These are phyloP conservation scores for Cercocebus atys DNA, from an alignment of 2,113 vertebrate species.

Conservation along the genomic window DNA sequence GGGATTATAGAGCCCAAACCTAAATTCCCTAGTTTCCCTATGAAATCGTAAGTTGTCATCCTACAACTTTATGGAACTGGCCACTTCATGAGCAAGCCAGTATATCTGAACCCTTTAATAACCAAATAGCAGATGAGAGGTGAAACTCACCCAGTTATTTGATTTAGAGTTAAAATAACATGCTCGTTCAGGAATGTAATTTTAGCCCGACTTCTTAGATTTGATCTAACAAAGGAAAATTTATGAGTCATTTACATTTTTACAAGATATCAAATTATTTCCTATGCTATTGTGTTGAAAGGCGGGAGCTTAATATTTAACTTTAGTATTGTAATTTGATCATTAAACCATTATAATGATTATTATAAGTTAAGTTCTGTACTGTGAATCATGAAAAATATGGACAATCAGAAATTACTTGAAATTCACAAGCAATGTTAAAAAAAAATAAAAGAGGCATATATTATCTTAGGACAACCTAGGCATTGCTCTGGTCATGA, in stretches of 20 bases:
- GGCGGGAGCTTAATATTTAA: constrained; percentile 3
- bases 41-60: not conserved
- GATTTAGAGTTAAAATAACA: constrained; percentile 7
- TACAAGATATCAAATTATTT: not conserved
- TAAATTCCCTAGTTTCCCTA: not conserved
- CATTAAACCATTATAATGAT: not conserved
- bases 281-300: constrained; percentile 18
- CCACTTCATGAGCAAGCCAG: not conserved
- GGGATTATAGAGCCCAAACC: not conserved
- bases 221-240: not conserved
- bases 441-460: not conserved
- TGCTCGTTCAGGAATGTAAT: not conserved
- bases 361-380: not conserved
- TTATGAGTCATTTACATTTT: not conserved
- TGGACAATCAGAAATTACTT: not conserved
- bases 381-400: not conserved
- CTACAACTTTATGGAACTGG: not conserved
- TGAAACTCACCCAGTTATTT: not conserved
- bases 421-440: not conserved
- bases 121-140: not conserved
- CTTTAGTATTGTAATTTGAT: not conserved
- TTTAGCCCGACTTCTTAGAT: constrained; percentile 34
- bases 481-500: not conserved
- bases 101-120: not conserved
- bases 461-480: not conserved